Percentiles rank a stretch among this genome's conserved stretches.
Conservation (phyloP, 2,888 invertebrate genomes). For the Falcaria lacertinaria region DNA sequence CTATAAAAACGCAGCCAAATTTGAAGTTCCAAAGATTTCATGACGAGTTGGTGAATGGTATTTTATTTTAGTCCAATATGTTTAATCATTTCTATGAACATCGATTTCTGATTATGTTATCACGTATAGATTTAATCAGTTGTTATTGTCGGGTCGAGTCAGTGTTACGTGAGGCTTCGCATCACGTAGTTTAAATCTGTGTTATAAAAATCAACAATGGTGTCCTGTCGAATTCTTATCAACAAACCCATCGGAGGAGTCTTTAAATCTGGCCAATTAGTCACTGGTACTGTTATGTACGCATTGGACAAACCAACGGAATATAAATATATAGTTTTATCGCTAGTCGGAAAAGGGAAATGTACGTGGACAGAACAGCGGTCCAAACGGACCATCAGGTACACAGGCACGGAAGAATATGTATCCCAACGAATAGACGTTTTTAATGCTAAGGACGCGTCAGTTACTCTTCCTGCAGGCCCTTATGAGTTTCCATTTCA, state of each 20-base stretch:
- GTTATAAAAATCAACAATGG: constrained; percentile 11
- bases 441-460: background rate
- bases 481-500: constrained; percentile 17
- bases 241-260: constrained; percentile 7
- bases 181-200: too few species aligned
- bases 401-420: constrained; percentile 11
- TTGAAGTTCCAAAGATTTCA: too few species aligned
- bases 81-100: too few species aligned
- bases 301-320: constrained; percentile 10
- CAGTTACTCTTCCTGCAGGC: constrained; percentile 6
- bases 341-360: constrained; percentile 10
- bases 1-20: too few species aligned
- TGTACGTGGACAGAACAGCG: constrained; percentile 1
- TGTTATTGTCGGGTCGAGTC: too few species aligned
- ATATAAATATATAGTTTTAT: constrained; percentile 8
- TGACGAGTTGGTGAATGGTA: too few species aligned
- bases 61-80: too few species aligned
- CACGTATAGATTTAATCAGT: too few species aligned
- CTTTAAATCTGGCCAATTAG: constrained; percentile 10
- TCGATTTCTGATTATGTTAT: too few species aligned
- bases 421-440: constrained; percentile 1
- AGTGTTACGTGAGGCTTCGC: too few species aligned
- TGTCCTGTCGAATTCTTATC: constrained; percentile 12
- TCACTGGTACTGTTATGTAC: constrained; percentile 14
- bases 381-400: background rate